phyloP scores from a whole-genome alignment of 2,888 invertebrate species.

The Sphaerophoria rueppellii region DNA sequence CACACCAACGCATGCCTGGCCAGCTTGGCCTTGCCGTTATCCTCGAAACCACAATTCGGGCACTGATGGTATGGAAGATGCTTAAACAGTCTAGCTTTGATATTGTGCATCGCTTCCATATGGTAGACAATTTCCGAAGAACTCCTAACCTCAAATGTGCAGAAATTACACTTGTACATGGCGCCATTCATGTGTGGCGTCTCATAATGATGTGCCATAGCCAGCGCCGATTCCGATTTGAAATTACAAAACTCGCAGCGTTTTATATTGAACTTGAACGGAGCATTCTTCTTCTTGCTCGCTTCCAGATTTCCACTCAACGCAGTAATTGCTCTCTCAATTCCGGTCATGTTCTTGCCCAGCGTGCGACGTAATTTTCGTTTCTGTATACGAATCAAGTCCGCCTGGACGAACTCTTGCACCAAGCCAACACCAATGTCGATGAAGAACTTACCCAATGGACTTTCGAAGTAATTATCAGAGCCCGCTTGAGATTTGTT shows the following conservation, averaged over 20 bases:
- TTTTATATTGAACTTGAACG: conserved; percentile 88
- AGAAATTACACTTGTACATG: conserved; percentile 93
- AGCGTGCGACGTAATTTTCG: conserved; percentile 87
- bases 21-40: conserved; percentile 95
- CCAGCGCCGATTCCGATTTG: conserved; percentile 92
- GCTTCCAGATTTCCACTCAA: conserved; percentile 92
- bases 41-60: conserved; percentile 96
- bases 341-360: conserved; percentile 84
- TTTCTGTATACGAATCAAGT: conserved; percentile 93
- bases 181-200: conserved; percentile 95
- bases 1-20: conserved; percentile 94
- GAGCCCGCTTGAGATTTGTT: conserved; percentile 82
- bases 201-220: conserved; percentile 93
- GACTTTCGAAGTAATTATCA: conserved; percentile 91
- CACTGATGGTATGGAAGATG: conserved; percentile 95
- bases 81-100: conserved; percentile 91
- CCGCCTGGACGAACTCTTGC: conserved; percentile 96
- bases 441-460: conserved; percentile 94
- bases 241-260: conserved; percentile 95
- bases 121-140: conserved; percentile 95
- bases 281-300: conserved; percentile 92
- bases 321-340: conserved; percentile 90
- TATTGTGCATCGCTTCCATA: conserved; percentile 95
- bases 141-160: conserved; percentile 90
- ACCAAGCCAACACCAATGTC: conserved; percentile 95